These are phyloP conservation scores for Lepilemur septentrionalis DNA, from an alignment of 2,797 vertebrate species.

Conservation along the genomic window DNA sequence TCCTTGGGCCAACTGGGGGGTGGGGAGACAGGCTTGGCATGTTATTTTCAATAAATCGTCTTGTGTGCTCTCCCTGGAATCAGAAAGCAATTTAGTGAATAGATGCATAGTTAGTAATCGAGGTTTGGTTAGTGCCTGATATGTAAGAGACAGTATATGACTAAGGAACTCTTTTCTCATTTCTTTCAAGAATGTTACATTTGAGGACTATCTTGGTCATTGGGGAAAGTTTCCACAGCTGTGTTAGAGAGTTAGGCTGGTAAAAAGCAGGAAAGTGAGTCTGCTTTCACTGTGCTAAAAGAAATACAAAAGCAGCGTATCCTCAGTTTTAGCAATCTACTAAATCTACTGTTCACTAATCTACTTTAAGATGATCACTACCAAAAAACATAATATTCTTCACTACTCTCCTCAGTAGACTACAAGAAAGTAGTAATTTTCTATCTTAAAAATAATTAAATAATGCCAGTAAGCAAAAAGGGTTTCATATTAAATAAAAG, in stretches of 20 bases:
- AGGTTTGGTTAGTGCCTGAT: background rate
- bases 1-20: constrained; percentile 86
- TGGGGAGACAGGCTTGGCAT: constrained; percentile 85
- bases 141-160: background rate
- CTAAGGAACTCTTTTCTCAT: background rate
- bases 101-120: background rate
- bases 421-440: background rate
- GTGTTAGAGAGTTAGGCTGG: background rate
- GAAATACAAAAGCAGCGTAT: background rate
- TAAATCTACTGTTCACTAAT: background rate
- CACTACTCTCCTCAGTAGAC: background rate
- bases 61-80: constrained; percentile 87
- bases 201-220: background rate
- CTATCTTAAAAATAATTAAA: background rate
- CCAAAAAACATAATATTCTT: background rate
- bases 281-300: background rate
- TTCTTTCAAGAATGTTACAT: background rate
- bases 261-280: background rate
- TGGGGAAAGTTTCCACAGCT: background rate
- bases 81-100: constrained; percentile 34
- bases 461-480: background rate
- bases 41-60: constrained; percentile 84
- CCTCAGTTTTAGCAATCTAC: background rate
- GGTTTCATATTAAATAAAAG: background rate
- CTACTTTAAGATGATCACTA: background rate